phyloP scores from a whole-genome alignment of 2,113 vertebrate species.

The Prinia subflava region DNA sequence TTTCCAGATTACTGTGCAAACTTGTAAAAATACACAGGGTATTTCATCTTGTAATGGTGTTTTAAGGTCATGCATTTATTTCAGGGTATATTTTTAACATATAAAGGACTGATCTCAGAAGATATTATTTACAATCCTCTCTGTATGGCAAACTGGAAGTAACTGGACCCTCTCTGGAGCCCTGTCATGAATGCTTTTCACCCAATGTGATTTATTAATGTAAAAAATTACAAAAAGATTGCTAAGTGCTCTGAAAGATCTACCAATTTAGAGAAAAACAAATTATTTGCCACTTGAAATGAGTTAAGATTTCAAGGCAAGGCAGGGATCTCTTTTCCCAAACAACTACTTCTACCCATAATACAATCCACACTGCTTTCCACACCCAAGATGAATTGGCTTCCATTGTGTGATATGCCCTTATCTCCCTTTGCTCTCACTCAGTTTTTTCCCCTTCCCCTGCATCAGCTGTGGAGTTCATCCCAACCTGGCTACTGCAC shows the following conservation, averaged over 20 bases:
- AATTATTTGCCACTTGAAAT: not conserved
- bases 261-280: not conserved
- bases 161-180: not conserved
- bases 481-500: not conserved
- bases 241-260: not conserved
- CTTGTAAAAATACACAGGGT: not conserved
- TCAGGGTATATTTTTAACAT: not conserved
- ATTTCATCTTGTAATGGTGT: not conserved
- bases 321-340: not conserved
- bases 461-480: not conserved
- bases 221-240: not conserved
- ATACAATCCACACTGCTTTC: not conserved
- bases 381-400: fast-evolving
- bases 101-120: not conserved
- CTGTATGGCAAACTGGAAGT: not conserved
- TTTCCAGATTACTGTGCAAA: not conserved
- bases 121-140: not conserved
- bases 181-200: not conserved
- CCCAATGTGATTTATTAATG: not conserved
- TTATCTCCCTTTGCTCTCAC: not conserved
- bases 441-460: not conserved
- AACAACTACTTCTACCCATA: not conserved
- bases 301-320: not conserved
- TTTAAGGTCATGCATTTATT: not conserved
- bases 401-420: not conserved